Conservation (phyloP, 2,888 invertebrate genomes). For the Synergus gifuensis region DNA sequence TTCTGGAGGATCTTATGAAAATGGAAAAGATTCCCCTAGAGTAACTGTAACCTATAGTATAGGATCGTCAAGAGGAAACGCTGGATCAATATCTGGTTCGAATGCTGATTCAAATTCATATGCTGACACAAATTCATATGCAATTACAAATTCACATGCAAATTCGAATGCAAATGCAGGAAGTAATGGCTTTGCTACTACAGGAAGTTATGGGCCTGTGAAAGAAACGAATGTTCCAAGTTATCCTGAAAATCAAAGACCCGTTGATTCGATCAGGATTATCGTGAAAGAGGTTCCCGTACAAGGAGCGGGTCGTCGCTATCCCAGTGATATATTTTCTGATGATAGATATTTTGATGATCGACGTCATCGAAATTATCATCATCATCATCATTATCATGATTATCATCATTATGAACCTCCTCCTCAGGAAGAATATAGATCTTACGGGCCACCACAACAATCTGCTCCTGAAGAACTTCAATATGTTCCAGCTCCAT, state of each 20-base stretch:
- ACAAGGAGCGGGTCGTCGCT: not conserved
- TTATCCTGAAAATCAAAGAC: not conserved
- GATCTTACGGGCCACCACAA: not conserved
- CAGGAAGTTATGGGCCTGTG: not conserved
- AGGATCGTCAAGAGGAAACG: not conserved
- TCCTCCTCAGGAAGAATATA: not conserved
- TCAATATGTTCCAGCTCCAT: not conserved
- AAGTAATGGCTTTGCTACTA: not conserved
- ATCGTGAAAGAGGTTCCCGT: slow-evolving; percentile 13
- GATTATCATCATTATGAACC: not conserved
- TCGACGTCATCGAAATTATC: not conserved
- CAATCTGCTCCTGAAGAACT: not conserved
- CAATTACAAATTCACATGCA: not conserved
- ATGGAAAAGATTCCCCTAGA: not conserved
- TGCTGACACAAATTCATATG: slow-evolving; percentile 38
- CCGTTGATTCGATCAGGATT: not conserved
- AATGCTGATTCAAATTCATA: not conserved
- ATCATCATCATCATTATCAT: not conserved
- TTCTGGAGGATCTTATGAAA: not conserved
- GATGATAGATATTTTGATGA: not conserved
- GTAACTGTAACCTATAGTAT: not conserved
- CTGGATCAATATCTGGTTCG: not conserved
- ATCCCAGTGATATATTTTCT: not conserved
- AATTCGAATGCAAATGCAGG: slow-evolving; percentile 35
- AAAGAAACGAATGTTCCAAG: not conserved